Evolutionary conservation across 1,140 invertebrate species (phyloP).

Genomic region (Aphelenchoides besseyi): DNA sequence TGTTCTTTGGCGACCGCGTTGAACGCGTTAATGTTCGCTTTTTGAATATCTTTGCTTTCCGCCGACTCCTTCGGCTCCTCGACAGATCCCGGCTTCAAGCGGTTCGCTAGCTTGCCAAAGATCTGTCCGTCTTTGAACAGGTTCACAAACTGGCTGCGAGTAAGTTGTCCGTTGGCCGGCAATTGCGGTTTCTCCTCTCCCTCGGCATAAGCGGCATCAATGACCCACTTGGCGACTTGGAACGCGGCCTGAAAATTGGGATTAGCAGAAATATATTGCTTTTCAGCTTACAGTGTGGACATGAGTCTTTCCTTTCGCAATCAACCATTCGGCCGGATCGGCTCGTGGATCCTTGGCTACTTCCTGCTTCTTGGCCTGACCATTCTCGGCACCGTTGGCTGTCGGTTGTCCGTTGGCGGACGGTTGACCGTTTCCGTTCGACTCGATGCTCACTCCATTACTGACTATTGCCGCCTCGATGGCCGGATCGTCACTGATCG

Average conservation of each 20-base stretch:
- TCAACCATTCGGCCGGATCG: background rate
- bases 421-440: slow-evolving; percentile 7
- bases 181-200: background rate
- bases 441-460: background rate
- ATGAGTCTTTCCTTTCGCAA: background rate
- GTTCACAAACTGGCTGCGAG: background rate
- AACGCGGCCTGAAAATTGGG: background rate
- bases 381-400: background rate
- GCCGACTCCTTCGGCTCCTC: background rate
- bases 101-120: background rate
- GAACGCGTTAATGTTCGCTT: slow-evolving; percentile 9
- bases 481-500: background rate
- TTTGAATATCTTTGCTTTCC: background rate
- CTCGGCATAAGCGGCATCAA: background rate
- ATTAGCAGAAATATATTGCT: background rate
- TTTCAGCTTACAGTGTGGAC: background rate
- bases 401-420: background rate
- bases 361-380: background rate
- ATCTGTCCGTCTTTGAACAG: slow-evolving; percentile 1
- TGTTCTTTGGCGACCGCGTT: slow-evolving; percentile 3
- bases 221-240: background rate
- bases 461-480: background rate
- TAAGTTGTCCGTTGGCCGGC: background rate
- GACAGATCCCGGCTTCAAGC: slow-evolving; percentile 6
- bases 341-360: background rate